Percentiles rank a stretch among this genome's conserved stretches.
Conservation (phyloP, 64 coral and sea anemone species). For the Cladopsammia gracilis region DNA sequence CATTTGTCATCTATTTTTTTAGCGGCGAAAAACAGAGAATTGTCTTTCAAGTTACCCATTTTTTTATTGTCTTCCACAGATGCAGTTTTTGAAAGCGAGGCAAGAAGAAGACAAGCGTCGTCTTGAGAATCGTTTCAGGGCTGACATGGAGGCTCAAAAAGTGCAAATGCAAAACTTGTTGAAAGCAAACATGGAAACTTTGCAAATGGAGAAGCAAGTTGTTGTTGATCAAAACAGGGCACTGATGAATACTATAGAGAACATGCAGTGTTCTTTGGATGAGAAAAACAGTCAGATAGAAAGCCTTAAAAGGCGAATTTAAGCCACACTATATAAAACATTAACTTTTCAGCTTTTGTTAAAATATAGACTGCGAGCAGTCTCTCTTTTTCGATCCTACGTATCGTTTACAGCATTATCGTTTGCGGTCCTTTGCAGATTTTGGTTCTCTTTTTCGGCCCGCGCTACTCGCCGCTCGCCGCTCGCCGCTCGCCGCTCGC, state of each 20-base stretch:
- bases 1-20: no score
- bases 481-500: no score
- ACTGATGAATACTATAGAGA: background rate
- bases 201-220: background rate
- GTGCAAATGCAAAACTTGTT: constrained; percentile 68
- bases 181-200: constrained; percentile 46
- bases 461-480: no score
- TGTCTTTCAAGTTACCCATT: background rate
- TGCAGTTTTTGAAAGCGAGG: constrained; percentile 18
- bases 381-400: no score
- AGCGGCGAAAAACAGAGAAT: no score
- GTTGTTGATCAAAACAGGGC: background rate
- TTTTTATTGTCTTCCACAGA: constrained; percentile 6
- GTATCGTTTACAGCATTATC: no score
- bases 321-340: no score
- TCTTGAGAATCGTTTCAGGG: constrained; percentile 46
- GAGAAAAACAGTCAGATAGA: background rate
- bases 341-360: no score
- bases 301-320: no score
- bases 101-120: constrained; percentile 59
- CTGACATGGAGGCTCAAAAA: constrained; percentile 37
- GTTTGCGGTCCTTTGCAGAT: no score
- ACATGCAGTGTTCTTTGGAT: background rate
- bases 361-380: no score
- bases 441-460: no score